Conservation (phyloP, 2,888 invertebrate species). For the Cosmia pyralina region DNA sequence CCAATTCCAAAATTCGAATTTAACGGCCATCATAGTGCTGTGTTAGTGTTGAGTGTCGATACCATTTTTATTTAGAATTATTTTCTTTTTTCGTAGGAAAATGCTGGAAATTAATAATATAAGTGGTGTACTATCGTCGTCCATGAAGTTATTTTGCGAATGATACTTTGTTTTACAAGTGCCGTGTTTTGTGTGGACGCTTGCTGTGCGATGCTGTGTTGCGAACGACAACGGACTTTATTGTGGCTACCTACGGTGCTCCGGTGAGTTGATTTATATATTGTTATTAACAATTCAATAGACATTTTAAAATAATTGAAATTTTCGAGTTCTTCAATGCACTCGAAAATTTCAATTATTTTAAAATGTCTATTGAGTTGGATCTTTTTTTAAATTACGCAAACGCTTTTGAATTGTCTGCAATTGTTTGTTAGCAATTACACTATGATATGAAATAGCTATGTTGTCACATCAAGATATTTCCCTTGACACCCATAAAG, state of each 20-base stretch:
- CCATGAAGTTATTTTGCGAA: slow-evolving; percentile 90
- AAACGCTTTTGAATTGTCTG: slow-evolving; percentile 40
- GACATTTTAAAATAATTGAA: no score
- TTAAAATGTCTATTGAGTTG: slow-evolving; percentile 37
- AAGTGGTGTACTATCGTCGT: slow-evolving; percentile 89
- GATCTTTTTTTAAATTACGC: slow-evolving; percentile 33
- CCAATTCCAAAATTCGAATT: slow-evolving; percentile 69
- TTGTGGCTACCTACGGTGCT: slow-evolving; percentile 68
- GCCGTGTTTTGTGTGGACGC: slow-evolving; percentile 87
- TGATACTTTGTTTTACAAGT: slow-evolving; percentile 88
- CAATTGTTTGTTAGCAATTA: background rate
- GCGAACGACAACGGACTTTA: slow-evolving; percentile 75
- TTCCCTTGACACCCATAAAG: slow-evolving; percentile 16
- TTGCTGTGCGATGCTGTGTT: slow-evolving; percentile 83
- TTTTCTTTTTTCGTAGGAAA: slow-evolving; percentile 90
- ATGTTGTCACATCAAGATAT: slow-evolving; percentile 20
- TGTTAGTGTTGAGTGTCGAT: slow-evolving; percentile 84
- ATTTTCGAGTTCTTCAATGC: no score
- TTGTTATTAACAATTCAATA: slow-evolving; percentile 36
- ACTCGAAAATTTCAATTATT: slow-evolving; percentile 20
- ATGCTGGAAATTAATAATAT: slow-evolving; percentile 90
- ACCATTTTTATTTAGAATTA: slow-evolving; percentile 78
- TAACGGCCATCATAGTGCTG: slow-evolving; percentile 79
- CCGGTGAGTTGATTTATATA: slow-evolving; percentile 72
- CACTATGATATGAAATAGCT: slow-evolving; percentile 21